Evolutionary conservation across 2,797 vertebrate species (phyloP), one percentile per base, ranked within the genome.

Genomic region (Danio choprae): DNA sequence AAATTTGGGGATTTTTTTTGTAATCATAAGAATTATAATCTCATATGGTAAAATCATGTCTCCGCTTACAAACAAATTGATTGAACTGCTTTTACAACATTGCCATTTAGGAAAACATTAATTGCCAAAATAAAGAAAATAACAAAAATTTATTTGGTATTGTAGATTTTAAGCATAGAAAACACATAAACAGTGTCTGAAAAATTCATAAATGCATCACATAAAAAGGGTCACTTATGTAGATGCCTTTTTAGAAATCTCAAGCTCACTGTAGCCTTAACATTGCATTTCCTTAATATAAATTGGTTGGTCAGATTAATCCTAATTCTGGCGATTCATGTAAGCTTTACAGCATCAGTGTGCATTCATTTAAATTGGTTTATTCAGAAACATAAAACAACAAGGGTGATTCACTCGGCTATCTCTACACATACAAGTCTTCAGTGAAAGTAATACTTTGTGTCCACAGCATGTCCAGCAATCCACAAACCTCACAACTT

Each of bases 401-500:
- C 44, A 43, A 38, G 29, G 3, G 40, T 46, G 55, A 48, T 74
- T 74, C 46, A 62, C 29, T 15, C 29, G 12, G 18, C 41, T 59
- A 58, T 48, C 12, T 22, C 40, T 36, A n/a, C 40, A 41, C 74
- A 40, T 2, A 56, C 29, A 85, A 85, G 79, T 82, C 84, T 86
- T 69, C 73, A 71, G 48, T 84, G 80, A 71, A 82, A 68, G 69
- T 76, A 86, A 58, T 65, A 67, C 36, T 83, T 16, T 89, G 89
- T 87, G 88, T 90, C 86, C 88, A 80, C 38, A 22, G 38, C 82
- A 79, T 84, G 82, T 90, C 85, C 71, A 44, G 76, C 87, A 81
- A 93, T 92, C 87, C 92, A 91, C 91, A 92, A 93, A 86, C 85
- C 90, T 93, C 89, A 89, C 89, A 81, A 87, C 88, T 87, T 87